Evolutionary conservation across 2,888 invertebrate species (phyloP).

Genomic region (Eupithecia tripunctaria): DNA sequence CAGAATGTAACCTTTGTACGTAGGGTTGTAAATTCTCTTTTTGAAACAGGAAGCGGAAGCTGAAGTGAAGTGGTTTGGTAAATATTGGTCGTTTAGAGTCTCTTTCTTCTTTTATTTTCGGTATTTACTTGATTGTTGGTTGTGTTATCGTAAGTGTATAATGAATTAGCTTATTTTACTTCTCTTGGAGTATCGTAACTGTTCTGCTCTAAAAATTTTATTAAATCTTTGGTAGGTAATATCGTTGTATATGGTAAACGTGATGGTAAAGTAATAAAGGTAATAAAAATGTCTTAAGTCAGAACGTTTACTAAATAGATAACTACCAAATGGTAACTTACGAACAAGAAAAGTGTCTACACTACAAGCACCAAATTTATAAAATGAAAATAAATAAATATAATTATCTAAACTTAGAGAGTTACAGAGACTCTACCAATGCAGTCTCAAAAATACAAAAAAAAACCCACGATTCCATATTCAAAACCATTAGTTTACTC

Average conservation of each 20-base stretch:
- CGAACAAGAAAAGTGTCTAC: no score
- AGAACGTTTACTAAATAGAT: no score
- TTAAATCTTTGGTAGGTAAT: no score
- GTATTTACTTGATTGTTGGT: neutral
- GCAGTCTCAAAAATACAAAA: neutral
- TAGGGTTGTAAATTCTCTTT: slow-evolving; percentile 12
- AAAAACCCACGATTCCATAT: neutral
- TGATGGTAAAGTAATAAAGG: no score
- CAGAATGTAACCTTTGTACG: slow-evolving; percentile 19
- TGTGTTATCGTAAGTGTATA: neutral
- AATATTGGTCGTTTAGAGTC: neutral
- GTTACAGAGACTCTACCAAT: neutral
- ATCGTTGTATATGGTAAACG: neutral
- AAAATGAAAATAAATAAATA: no score
- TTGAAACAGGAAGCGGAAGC: slow-evolving; percentile 1
- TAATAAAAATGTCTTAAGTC: no score
- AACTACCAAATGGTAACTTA: no score
- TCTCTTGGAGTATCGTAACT: neutral
- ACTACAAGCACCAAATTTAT: no score
- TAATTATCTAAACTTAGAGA: no score
- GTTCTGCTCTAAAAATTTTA: neutral
- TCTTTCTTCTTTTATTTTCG: neutral
- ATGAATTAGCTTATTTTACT: neutral
- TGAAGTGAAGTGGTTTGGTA: slow-evolving; percentile 13
- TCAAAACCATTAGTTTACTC: slow-evolving; percentile 25